Evolutionary conservation across 1,140 invertebrate genomes (phyloP).

Genomic region (Neuroterus valhalla): DNA sequence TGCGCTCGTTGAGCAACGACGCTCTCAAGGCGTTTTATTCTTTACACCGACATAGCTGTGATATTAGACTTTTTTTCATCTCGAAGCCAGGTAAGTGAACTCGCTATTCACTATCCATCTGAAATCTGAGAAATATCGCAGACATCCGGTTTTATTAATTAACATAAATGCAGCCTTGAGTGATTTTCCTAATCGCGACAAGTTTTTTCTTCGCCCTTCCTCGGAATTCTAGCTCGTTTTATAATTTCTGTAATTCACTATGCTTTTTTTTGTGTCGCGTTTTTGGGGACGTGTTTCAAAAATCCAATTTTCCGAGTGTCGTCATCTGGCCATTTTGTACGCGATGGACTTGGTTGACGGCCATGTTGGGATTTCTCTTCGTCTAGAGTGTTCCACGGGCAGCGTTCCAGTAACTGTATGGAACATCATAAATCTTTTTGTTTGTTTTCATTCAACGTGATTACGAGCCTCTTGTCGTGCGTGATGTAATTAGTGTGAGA

Average conservation of each 20-base stretch:
- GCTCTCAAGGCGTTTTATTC: slow-evolving; percentile 59
- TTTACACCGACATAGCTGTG: slow-evolving; percentile 63
- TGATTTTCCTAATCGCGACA: slow-evolving; percentile 27
- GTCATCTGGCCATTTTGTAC: slow-evolving; percentile 69
- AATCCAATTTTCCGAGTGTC: slow-evolving; percentile 42
- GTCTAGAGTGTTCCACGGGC: slow-evolving; percentile 62
- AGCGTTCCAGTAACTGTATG: neutral
- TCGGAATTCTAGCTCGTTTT: no score
- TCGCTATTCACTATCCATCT: neutral
- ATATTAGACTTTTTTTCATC: slow-evolving; percentile 65
- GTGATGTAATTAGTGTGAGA: slow-evolving; percentile 44
- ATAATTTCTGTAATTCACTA: no score
- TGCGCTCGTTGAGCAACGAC: slow-evolving; percentile 63
- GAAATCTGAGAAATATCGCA: neutral
- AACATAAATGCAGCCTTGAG: neutral
- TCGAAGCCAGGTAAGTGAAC: slow-evolving; percentile 64
- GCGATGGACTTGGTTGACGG: slow-evolving; percentile 63
- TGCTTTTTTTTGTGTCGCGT: no score
- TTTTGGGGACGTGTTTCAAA: slow-evolving; percentile 23
- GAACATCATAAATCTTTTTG: neutral
- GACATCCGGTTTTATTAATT: no score
- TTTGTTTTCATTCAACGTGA: slow-evolving; percentile 55
- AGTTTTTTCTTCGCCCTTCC: slow-evolving; percentile 35
- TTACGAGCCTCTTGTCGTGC: slow-evolving; percentile 29
- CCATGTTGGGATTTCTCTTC: slow-evolving; percentile 66